Conservation (phyloP, 1,140 invertebrate species). For the Drosophila lini region DNA sequence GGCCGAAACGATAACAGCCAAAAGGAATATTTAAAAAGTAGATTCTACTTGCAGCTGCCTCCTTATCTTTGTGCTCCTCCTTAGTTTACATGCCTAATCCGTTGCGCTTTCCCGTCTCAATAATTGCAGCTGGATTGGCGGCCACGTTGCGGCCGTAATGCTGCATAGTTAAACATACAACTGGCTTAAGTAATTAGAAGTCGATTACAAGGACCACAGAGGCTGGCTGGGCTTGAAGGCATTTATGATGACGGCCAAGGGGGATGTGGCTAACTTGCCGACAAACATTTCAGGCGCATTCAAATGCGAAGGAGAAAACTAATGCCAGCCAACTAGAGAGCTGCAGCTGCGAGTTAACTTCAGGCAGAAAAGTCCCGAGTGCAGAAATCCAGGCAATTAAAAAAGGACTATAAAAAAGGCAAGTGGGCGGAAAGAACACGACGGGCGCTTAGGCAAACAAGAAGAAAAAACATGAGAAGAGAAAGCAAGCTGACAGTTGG, state of each 20-base stretch:
- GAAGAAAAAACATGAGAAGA: constrained; percentile 28
- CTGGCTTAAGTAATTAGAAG: constrained; percentile 75
- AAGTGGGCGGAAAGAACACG: constrained; percentile 4
- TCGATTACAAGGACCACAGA: constrained; percentile 50
- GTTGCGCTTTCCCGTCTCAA: constrained; percentile 26
- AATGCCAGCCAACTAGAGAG: constrained; percentile 32
- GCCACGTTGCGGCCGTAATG: constrained; percentile 59
- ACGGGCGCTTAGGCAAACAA: constrained; percentile 26
- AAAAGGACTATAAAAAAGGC: constrained; percentile 49
- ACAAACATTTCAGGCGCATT: constrained; percentile 72
- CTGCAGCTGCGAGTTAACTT: constrained; percentile 61
- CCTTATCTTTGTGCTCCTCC: neutral
- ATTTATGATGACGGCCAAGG: constrained; percentile 28
- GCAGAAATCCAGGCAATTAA: constrained; percentile 73
- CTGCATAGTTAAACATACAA: constrained; percentile 52
- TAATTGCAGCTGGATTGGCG: constrained; percentile 51
- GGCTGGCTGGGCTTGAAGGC: constrained; percentile 5
- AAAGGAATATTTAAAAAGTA: constrained; percentile 1
- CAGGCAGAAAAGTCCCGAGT: constrained; percentile 54
- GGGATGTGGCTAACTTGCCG: constrained; percentile 51
- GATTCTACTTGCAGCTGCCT: neutral
- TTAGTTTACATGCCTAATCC: constrained; percentile 18
- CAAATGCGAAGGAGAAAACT: constrained; percentile 62
- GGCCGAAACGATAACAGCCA: no score
- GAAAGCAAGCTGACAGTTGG: constrained; percentile 63